Conservation (phyloP, 2,113 vertebrate genomes). For the Phodopus roborovskii region DNA sequence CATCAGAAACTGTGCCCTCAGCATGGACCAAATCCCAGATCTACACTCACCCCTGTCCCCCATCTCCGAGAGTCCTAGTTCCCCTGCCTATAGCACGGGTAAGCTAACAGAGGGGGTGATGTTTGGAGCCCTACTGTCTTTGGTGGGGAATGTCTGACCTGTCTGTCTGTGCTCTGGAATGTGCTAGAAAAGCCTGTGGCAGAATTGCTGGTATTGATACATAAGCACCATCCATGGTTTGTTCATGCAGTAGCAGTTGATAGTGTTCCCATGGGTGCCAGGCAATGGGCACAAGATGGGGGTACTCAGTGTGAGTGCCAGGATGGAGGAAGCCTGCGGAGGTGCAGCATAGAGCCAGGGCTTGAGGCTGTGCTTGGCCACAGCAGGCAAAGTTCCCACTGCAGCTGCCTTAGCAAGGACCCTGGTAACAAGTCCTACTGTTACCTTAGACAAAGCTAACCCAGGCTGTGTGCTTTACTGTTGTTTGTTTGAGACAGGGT, state of each 20-base stretch:
- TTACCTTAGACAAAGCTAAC: neutral
- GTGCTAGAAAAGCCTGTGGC: neutral
- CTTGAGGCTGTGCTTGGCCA: neutral
- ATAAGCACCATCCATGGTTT: neutral
- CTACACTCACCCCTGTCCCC: slow-evolving; percentile 95
- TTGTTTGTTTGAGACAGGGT: neutral
- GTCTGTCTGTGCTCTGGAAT: neutral
- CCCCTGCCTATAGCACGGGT: slow-evolving; percentile 95
- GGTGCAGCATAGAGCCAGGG: neutral
- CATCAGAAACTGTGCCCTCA: slow-evolving; percentile 96
- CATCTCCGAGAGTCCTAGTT: slow-evolving; percentile 92
- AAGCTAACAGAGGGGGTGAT: slow-evolving; percentile 66
- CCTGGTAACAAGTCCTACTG: neutral
- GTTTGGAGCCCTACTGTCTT: neutral
- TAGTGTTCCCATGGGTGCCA: neutral
- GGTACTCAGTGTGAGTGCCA: neutral
- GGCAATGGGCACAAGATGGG: neutral
- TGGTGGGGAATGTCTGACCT: neutral
- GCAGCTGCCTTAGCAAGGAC: neutral
- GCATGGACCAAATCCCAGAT: slow-evolving; percentile 98
- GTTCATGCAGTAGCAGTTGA: neutral
- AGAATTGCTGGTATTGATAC: neutral
- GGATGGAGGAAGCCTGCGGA: neutral
- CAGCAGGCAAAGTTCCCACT: neutral
- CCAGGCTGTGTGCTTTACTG: neutral